Percentiles rank a stretch among this genome's conserved stretches.
These are phyloP conservation scores for Poeciliopsis occidentalis DNA, from an alignment of 2,113 vertebrate genomes.

Conservation along the genomic window DNA sequence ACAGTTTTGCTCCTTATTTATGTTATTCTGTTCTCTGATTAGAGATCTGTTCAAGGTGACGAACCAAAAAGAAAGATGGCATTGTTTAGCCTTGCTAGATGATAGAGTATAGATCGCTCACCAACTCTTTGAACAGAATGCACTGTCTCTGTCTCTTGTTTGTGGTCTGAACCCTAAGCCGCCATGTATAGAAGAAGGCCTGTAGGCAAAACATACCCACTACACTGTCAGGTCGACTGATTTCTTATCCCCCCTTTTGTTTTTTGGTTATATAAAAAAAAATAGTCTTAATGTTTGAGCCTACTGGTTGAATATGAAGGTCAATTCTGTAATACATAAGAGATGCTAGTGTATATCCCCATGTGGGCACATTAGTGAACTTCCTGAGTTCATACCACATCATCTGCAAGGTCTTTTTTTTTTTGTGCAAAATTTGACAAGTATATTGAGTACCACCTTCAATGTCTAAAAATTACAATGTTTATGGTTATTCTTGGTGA, in stretches of 20 bases:
- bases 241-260: neutral
- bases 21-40: constrained; percentile 28
- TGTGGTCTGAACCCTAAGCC: neutral
- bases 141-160: neutral
- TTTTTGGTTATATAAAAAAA: neutral
- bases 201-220: neutral
- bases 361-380: neutral
- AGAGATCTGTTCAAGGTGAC: constrained; percentile 8
- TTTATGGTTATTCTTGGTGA: too few relatives aligned
- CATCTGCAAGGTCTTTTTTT: neutral
- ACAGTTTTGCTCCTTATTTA: constrained; percentile 7
- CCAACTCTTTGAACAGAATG: neutral
- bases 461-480: neutral
- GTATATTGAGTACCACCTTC: too few relatives aligned
- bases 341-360: neutral
- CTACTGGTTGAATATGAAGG: neutral
- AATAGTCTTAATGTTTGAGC: neutral
- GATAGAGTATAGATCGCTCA: constrained; percentile 11
- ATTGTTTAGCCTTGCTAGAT: constrained; percentile 16
- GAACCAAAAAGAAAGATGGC: constrained; percentile 1
- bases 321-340: neutral
- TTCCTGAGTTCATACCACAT: neutral
- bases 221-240: neutral
- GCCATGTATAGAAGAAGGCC: neutral
- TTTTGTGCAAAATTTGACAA: neutral